These are phyloP conservation scores for Petrocephalus sullivani DNA, from an alignment of 2,797 vertebrate species.

Conservation along the genomic window DNA sequence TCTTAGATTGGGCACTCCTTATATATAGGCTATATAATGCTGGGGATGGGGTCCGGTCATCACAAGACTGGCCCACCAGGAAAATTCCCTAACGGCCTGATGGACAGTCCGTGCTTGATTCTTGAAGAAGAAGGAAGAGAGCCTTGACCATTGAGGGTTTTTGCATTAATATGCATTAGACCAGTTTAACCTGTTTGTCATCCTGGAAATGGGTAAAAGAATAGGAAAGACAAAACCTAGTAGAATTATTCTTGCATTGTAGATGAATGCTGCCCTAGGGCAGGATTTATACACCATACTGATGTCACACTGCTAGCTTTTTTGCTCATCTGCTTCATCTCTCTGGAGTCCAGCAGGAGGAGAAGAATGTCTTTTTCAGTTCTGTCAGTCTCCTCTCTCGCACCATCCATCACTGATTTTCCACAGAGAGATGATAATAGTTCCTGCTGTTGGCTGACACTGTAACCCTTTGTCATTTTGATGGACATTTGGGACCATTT, in stretches of 20 bases:
- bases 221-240: not conserved
- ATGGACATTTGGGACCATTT: conserved; percentile 16
- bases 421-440: conserved; percentile 13
- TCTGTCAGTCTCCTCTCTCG: conserved; percentile 1
- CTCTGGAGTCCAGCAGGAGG: not conserved
- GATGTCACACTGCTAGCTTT: not conserved
- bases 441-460: conserved; percentile 13
- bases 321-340: not conserved
- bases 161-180: conserved; percentile 2
- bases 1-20: not conserved
- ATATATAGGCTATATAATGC: not conserved
- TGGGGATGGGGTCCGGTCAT: not conserved
- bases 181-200: not conserved
- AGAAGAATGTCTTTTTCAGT: conserved; percentile 3
- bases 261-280: not conserved
- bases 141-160: not conserved
- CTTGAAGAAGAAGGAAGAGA: not conserved
- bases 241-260: not conserved
- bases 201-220: not conserved
- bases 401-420: conserved; percentile 13
- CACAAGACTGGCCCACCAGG: not conserved
- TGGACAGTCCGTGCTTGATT: not conserved
- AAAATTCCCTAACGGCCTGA: not conserved
- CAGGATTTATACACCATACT: conserved; percentile 8
- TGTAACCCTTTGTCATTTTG: conserved; percentile 13